phyloP scores from a whole-genome alignment of 2,888 invertebrate species.

The Drosophila mercatorum region DNA sequence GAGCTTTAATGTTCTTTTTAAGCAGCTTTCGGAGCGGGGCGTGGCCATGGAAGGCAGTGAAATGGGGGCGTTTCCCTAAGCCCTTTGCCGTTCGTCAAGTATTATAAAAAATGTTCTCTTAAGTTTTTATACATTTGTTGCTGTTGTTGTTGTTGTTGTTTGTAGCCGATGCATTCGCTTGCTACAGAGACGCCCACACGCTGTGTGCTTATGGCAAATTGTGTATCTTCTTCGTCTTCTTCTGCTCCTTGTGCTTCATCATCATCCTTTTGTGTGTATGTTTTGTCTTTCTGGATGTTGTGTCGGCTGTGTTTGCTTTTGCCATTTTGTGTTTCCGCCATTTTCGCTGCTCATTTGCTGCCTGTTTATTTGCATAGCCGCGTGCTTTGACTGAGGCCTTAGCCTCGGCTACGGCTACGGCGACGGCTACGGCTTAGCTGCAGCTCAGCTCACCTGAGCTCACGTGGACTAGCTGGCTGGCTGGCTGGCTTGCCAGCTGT shows the following conservation, averaged over 20 bases:
- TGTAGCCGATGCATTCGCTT: slow-evolving; percentile 40
- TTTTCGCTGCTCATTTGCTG: slow-evolving; percentile 68
- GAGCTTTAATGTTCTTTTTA: slow-evolving; percentile 4
- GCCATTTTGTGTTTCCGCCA: slow-evolving; percentile 37
- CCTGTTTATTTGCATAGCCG: slow-evolving; percentile 71
- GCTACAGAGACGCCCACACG: slow-evolving; percentile 2
- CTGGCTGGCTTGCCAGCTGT: slow-evolving; percentile 30
- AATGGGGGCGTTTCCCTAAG: background rate
- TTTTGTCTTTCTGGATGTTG: slow-evolving; percentile 1
- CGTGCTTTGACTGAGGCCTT: slow-evolving; percentile 21
- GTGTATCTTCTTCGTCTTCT: slow-evolving; percentile 13
- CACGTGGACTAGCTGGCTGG: slow-evolving; percentile 20
- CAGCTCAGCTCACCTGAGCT: slow-evolving; percentile 38
- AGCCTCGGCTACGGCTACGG: slow-evolving; percentile 4
- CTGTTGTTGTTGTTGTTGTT: too few relatives aligned
- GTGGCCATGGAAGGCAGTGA: background rate
- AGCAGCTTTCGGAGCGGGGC: background rate
- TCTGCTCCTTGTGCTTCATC: background rate
- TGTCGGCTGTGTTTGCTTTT: slow-evolving; percentile 7
- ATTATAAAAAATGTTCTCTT: slow-evolving; percentile 5
- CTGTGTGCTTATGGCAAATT: slow-evolving; percentile 9
- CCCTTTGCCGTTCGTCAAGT: slow-evolving; percentile 1
- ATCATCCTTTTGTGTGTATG: background rate
- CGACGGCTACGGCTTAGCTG: slow-evolving; percentile 11
- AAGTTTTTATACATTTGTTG: background rate